phyloP scores from a whole-genome alignment of 1,140 invertebrate genomes.

The Ceratina japonica region DNA sequence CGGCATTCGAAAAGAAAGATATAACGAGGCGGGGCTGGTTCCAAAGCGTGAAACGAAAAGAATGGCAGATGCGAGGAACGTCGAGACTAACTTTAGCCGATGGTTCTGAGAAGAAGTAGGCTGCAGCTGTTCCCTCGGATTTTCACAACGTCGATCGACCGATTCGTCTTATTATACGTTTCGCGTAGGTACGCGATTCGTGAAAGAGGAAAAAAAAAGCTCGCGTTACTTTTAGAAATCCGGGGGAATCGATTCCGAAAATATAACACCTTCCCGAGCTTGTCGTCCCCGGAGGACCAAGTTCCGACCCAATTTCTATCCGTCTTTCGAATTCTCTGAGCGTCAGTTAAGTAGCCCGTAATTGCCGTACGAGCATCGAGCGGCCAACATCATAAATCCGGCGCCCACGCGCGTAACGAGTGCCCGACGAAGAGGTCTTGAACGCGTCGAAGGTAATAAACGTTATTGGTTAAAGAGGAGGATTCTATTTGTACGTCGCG shows the following conservation, averaged over 20 bases:
- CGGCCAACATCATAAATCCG: constrained; percentile 2
- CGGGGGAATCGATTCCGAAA: constrained; percentile 60
- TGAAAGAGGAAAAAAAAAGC: constrained; percentile 31
- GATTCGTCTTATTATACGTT: background rate
- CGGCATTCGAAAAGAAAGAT: background rate
- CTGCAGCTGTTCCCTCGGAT: constrained; percentile 67
- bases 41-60: background rate
- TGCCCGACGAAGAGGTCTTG: background rate
- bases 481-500: constrained; percentile 50
- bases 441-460: background rate
- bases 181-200: background rate
- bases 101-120: constrained; percentile 56
- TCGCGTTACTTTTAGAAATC: constrained; percentile 64
- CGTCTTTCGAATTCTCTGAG: constrained; percentile 23
- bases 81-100: constrained; percentile 67
- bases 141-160: constrained; percentile 6
- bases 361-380: too few relatives aligned
- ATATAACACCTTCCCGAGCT: constrained; percentile 51
- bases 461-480: constrained; percentile 27
- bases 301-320: constrained; percentile 57
- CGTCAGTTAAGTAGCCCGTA: background rate
- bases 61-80: constrained; percentile 31
- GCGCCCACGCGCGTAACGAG: background rate
- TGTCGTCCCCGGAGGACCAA: constrained; percentile 12
- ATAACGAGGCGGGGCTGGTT: background rate